phyloP scores from a whole-genome alignment of 2,113 vertebrate genomes.

The Gobius niger region DNA sequence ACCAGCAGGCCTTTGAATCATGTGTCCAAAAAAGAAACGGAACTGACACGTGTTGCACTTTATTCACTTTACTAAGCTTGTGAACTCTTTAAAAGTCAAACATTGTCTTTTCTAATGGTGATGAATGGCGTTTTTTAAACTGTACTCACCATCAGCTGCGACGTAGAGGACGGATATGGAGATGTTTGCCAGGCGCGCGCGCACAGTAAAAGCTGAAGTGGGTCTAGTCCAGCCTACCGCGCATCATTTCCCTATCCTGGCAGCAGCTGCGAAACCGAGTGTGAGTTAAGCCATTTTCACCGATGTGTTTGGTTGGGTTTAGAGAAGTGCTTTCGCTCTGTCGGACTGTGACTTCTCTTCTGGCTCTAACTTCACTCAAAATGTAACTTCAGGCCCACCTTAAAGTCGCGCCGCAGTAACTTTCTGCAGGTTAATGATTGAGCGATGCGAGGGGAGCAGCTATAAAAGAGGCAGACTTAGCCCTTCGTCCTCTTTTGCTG shows the following conservation, averaged over 20 bases:
- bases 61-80: no score
- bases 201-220: conserved; percentile 53
- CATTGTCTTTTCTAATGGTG: no score
- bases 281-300: not conserved
- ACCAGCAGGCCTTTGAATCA: conserved; percentile 40
- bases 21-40: conserved; percentile 31
- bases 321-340: not conserved
- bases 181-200: conserved; percentile 61
- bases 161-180: conserved; percentile 58
- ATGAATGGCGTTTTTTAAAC: no score
- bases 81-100: no score
- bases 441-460: not conserved
- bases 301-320: not conserved
- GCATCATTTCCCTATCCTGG: conserved; percentile 65
- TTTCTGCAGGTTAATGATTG: conserved; percentile 24
- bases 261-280: conserved; percentile 15
- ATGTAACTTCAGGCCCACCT: no score
- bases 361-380: no score
- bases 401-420: no score
- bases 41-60: not conserved
- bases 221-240: conserved; percentile 21
- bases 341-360: not conserved
- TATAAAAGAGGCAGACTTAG: no score
- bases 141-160: conserved; percentile 58
- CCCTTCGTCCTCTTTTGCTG: no score